Evolutionary conservation across 2,113 vertebrate species (phyloP), one percentile per base, ranked within the genome.

Genomic region (Merops nubicus): DNA sequence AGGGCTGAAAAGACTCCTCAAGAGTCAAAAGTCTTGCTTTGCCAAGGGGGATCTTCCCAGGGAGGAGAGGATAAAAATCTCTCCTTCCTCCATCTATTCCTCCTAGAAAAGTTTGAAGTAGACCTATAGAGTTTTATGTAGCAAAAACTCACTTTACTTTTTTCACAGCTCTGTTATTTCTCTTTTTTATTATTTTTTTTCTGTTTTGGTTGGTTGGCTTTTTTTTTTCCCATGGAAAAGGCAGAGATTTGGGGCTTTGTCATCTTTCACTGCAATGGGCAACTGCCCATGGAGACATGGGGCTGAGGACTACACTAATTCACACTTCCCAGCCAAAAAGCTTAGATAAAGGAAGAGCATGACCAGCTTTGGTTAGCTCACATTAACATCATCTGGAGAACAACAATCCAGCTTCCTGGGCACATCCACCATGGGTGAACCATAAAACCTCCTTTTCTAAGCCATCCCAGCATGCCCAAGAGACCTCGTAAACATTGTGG

Each of bases 401-500:
- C 4, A 43, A 15, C 5, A 63, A 78, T 29, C 26, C 67, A 47
- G 8, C n/a, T 65, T 45, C 50, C 63, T 25, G 33, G 75, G 34
- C 13, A 20, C 12, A 47, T 36, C 75, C 15, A 1, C 5, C 16
- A 22, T 13, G 68, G 33, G 18, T 65, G 57, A 59, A 84, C 40
- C 28, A 4, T 2, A 12, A 63, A 15, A 3, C 9, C 6, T 36
- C 57, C 67, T 36, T 73, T 0, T 0, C 20, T 53, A 28, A 91
- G 6, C 22, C 45, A 48, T 69, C 36, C 56, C 67, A 48, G 33
- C 57, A 45, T 1, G 8, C 7, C 33, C 53, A 18, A 53, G 59
- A 38, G 28, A 20, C 42, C 26, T 1, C 0, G 9, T 11, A 51
- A 31, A 38, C 74, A 29, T 5, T 9, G 33, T 3, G n/a, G 19